A percentile compares a stretch with the other conserved stretches of the same genome.
phyloP scores from a whole-genome alignment of 2,797 vertebrate species.

The Tympanoctomys barrerae region DNA sequence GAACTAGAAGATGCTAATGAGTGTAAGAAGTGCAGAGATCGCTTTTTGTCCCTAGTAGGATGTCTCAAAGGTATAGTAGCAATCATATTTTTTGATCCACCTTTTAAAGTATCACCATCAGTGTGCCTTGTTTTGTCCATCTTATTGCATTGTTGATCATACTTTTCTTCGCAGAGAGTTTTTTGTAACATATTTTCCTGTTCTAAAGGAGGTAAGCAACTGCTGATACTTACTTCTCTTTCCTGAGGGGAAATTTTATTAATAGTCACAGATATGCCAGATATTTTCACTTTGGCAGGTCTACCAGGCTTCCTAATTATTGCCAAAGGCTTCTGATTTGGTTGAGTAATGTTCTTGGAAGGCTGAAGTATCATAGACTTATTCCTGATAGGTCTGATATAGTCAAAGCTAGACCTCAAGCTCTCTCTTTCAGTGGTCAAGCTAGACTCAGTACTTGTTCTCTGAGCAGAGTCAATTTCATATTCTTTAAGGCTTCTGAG shows the following conservation, averaged over 20 bases:
- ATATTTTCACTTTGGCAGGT: slow-evolving; percentile 97
- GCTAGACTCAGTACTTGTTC: slow-evolving; percentile 77
- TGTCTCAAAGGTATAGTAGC: slow-evolving; percentile 89
- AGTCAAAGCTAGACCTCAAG: slow-evolving; percentile 86
- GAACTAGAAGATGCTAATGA: slow-evolving; percentile 93
- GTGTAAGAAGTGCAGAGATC: slow-evolving; percentile 93
- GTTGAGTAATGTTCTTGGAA: slow-evolving; percentile 90
- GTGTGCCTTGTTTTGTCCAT: slow-evolving; percentile 77
- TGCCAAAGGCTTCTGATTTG: slow-evolving; percentile 89
- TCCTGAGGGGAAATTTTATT: slow-evolving; percentile 93
- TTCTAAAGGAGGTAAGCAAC: slow-evolving; percentile 88
- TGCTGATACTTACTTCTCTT: slow-evolving; percentile 94
- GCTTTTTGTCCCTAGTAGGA: slow-evolving; percentile 93
- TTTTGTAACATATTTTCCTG: slow-evolving; percentile 84
- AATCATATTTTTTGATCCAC: slow-evolving; percentile 59
- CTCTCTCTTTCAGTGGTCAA: slow-evolving; percentile 81
- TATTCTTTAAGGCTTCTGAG: slow-evolving; percentile 72
- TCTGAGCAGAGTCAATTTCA: slow-evolving; percentile 75
- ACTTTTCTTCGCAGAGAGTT: slow-evolving; percentile 86
- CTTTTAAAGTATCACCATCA: slow-evolving; percentile 69
- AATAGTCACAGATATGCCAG: slow-evolving; percentile 96
- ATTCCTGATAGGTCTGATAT: slow-evolving; percentile 91
- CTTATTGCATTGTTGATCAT: slow-evolving; percentile 84
- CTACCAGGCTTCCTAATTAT: slow-evolving; percentile 94
- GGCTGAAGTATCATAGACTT: slow-evolving; percentile 87